Percentiles rank a stretch among this genome's conserved stretches.
These are phyloP conservation scores for Poeciliopsis paucimaculata DNA, from an alignment of 2,797 vertebrate species.

Conservation along the genomic window DNA sequence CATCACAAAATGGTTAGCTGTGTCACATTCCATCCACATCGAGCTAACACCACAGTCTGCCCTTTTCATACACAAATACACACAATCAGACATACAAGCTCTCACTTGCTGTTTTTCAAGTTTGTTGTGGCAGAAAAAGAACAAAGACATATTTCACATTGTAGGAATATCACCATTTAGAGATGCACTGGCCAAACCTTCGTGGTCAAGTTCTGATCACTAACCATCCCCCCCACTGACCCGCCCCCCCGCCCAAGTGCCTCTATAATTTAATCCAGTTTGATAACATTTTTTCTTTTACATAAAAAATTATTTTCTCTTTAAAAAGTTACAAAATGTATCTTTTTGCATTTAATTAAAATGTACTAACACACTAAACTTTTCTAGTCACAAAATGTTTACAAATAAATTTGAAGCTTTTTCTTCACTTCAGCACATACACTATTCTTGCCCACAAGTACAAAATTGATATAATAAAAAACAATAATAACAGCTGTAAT, in stretches of 20 bases:
- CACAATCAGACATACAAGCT: constrained; percentile 11
- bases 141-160: neutral
- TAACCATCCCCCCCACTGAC: too few species aligned
- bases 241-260: too few species aligned
- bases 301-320: neutral
- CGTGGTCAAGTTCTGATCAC: neutral
- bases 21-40: constrained; percentile 66
- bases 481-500: too few species aligned
- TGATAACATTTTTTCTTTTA: neutral
- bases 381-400: neutral
- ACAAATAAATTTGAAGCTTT: neutral
- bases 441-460: too few species aligned
- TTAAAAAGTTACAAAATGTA: neutral
- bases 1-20: constrained; percentile 46
- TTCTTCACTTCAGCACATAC: neutral
- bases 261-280: neutral
- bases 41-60: constrained; percentile 29
- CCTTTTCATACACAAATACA: constrained; percentile 41
- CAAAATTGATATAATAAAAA: too few species aligned
- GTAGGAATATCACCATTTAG: neutral
- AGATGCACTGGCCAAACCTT: neutral
- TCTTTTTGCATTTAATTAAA: neutral
- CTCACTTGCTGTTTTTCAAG: neutral
- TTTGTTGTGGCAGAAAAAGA: constrained; percentile 3
- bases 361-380: neutral